A percentile compares a stretch with the other conserved stretches of the same genome.
These are phyloP conservation scores for Microcebus griseorufus DNA, from an alignment of 2,113 vertebrate species.

Conservation along the genomic window DNA sequence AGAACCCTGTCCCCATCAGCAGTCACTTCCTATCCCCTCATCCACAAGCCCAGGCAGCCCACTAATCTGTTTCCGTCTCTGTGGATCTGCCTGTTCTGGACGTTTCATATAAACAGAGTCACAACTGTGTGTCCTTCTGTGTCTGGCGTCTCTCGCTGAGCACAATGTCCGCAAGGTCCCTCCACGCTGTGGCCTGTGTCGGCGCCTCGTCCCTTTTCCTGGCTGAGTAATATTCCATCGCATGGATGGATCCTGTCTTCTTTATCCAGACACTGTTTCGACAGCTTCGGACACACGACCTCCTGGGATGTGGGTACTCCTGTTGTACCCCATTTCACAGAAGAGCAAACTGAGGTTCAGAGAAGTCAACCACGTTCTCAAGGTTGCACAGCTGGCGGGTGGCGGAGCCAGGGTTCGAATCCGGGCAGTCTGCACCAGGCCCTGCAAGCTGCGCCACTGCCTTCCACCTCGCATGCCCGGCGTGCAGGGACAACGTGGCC, in stretches of 20 bases:
- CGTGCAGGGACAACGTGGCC: not conserved
- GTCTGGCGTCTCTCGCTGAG: not conserved
- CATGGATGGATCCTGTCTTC: not conserved
- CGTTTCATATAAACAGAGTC: not conserved
- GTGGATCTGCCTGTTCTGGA: not conserved
- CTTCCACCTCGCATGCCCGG: not conserved
- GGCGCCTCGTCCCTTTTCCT: not conserved
- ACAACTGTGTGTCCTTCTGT: not conserved
- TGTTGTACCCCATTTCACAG: not conserved
- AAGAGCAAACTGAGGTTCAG: not conserved
- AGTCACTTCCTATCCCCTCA: not conserved
- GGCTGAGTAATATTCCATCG: not conserved
- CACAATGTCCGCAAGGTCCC: not conserved
- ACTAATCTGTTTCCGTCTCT: not conserved
- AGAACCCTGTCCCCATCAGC: not conserved
- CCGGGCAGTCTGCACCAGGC: too few relatives aligned
- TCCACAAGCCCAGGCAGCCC: not conserved
- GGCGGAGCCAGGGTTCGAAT: not conserved
- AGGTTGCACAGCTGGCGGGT: not conserved
- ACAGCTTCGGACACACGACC: not conserved
- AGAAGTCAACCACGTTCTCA: not conserved
- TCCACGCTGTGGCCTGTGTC: not conserved
- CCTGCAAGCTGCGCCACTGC: fast-evolving
- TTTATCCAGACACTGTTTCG: not conserved
- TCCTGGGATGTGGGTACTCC: not conserved